These are phyloP conservation scores for Diaperis boleti DNA, from an alignment of 2,888 invertebrate species.

Conservation along the genomic window DNA sequence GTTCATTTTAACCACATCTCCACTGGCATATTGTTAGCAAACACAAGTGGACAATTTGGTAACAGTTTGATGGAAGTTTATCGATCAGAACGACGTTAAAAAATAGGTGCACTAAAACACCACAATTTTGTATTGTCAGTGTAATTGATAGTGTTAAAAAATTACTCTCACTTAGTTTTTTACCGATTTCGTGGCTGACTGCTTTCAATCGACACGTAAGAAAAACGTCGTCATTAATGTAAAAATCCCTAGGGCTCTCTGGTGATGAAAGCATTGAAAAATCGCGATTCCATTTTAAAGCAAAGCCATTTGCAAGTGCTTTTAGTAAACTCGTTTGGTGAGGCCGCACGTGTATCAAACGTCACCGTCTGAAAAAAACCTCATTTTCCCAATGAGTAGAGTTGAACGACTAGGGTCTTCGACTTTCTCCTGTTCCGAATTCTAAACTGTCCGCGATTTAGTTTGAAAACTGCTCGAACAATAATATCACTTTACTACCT, in stretches of 20 bases:
- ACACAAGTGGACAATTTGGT: too few relatives aligned
- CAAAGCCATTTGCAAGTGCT: slow-evolving; percentile 29
- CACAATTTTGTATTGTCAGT: too few relatives aligned
- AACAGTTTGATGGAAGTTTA: too few relatives aligned
- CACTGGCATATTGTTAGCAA: too few relatives aligned
- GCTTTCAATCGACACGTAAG: slow-evolving; percentile 10
- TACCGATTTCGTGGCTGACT: not conserved
- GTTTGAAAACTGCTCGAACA: slow-evolving; percentile 19
- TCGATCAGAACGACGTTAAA: too few relatives aligned
- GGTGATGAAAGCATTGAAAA: slow-evolving; percentile 24
- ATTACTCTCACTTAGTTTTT: not conserved
- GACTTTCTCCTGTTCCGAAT: slow-evolving; percentile 22
- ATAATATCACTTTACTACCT: slow-evolving; percentile 34
- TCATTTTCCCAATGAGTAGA: slow-evolving; percentile 55
- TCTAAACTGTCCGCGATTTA: slow-evolving; percentile 22
- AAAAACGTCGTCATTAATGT: slow-evolving; percentile 22
- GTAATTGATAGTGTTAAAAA: not conserved
- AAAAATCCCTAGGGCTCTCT: not conserved
- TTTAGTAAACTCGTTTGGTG: slow-evolving; percentile 44
- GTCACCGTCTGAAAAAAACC: slow-evolving; percentile 50
- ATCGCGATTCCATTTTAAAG: slow-evolving; percentile 15
- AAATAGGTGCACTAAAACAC: too few relatives aligned
- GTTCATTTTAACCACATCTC: too few relatives aligned
- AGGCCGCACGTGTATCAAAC: slow-evolving; percentile 53
- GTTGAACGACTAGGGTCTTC: slow-evolving; percentile 22